Evolutionary conservation across 2,113 vertebrate species (phyloP).

Genomic region (Turdus rufiventris): DNA sequence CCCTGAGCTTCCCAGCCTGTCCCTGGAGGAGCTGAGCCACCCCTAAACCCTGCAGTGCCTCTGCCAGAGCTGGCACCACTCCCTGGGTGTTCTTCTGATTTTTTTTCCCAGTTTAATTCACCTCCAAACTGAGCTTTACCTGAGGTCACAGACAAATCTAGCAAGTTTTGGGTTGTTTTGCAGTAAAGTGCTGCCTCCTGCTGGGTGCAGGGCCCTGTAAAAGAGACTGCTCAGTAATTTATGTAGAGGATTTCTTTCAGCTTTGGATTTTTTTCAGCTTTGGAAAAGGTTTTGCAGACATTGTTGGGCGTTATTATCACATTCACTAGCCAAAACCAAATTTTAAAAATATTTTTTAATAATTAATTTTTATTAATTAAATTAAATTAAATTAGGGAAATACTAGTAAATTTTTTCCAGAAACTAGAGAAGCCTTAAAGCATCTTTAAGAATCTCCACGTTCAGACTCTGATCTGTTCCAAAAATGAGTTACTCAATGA

Average conservation of each 20-base stretch:
- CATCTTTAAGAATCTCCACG: neutral
- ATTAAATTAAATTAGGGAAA: neutral
- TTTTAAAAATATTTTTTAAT: no score
- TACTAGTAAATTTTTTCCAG: neutral
- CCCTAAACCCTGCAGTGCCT: neutral
- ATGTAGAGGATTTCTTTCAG: rapidly evolving
- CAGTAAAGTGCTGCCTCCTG: slow-evolving; percentile 73
- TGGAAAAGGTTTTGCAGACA: neutral
- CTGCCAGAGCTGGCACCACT: neutral
- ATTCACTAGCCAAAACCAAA: neutral
- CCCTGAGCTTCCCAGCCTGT: neutral
- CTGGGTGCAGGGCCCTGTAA: slow-evolving; percentile 10
- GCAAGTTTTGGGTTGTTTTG: neutral
- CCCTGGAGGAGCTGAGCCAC: no score
- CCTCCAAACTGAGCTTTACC: neutral
- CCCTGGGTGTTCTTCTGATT: neutral
- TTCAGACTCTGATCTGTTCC: neutral
- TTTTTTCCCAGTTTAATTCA: neutral
- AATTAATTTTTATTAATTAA: no score
- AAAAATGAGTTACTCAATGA: neutral
- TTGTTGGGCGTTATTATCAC: neutral
- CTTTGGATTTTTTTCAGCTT: no score
- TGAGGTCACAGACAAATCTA: rapidly evolving
- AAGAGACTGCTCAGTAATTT: neutral
- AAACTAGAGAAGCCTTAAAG: neutral